Base-by-base conservation (phyloP, 2,888 invertebrate genomes). In the Congeria kusceri region DNA sequence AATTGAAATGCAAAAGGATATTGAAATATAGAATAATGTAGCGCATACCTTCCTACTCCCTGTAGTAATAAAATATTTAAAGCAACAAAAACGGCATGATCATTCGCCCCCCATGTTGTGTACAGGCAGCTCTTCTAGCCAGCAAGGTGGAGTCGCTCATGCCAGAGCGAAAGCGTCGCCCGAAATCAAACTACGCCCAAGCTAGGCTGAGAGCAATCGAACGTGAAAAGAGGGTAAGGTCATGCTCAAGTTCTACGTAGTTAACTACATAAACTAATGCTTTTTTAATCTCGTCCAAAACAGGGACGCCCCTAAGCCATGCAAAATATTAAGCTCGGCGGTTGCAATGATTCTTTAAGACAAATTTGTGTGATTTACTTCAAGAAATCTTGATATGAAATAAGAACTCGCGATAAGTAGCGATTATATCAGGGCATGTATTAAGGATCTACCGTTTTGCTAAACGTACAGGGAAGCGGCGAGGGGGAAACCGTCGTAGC, bases 81-180 rank as follows among this genome's bases (percentile, higher is more conserved):
- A 53, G 9, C 53, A 2, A 23, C n/a, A 1, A 39, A 3, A 39
- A 39, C 39, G 39, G 39, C 39, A 39, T 39, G 39, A 7, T 9
- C 39, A 39, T 13, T 39, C 13, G 13, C 1, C 3, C 39, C 39
- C 39, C 3, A 58, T 39, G 39, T 39, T 75, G 63, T 67, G 80
- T 69, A 80, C 86, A 91, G 90, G 90, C 90, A 74, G 90, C 90
- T 29, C 87, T 91, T 76, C 87, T 90, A 83, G 90, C 87, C 81
- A 90, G 88, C 83, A 89, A 87, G 78, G 83, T 91, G 75, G 90
- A 91, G 46, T 81, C 88, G 44, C 80, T 83, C 32, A 78, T 85
- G 29, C 86, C 87, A 44, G 72, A 77, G 57, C 69, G 82, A 69
- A 83, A 77, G 58, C 82, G 83, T 61, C 84, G 86, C 63, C 91